Evolutionary conservation across 2,113 vertebrate species (phyloP).

Genomic region (Triplophysa dalaica): DNA sequence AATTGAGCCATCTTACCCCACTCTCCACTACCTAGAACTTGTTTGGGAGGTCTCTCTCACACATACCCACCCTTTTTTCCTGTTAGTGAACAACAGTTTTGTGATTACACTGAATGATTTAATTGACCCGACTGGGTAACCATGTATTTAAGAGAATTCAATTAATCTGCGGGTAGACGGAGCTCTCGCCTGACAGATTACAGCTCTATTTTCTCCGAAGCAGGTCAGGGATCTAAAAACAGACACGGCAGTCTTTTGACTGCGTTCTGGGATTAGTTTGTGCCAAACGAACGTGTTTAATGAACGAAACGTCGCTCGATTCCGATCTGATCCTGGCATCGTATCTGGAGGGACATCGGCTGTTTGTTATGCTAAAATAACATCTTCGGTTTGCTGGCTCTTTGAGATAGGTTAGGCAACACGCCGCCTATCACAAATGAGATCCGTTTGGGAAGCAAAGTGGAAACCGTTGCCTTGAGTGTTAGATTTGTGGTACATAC

Average conservation of each 20-base stretch:
- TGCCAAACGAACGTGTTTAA: conserved; percentile 38
- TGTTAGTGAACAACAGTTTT: conserved; percentile 62
- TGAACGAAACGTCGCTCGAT: conserved; percentile 40
- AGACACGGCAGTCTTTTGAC: conserved; percentile 53
- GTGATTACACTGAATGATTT: conserved; percentile 75
- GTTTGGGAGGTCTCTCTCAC: background rate
- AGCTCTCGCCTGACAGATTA: conserved; percentile 64
- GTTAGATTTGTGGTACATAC: conserved; percentile 7
- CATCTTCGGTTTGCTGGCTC: conserved; percentile 30
- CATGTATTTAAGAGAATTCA: conserved; percentile 65
- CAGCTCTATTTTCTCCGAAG: conserved; percentile 58
- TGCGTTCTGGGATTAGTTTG: conserved; percentile 41
- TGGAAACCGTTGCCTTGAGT: conserved; percentile 21
- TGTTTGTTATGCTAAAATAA: conserved; percentile 56
- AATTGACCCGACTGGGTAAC: conserved; percentile 73
- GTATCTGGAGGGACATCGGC: conserved; percentile 46
- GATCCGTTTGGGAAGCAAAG: conserved; percentile 40
- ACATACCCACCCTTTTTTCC: conserved; percentile 40
- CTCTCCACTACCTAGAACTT: background rate
- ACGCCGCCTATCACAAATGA: conserved; percentile 35
- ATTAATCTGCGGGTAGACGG: conserved; percentile 64
- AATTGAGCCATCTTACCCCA: background rate
- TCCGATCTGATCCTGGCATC: conserved; percentile 12
- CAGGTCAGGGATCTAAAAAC: conserved; percentile 59
- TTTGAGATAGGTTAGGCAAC: conserved; percentile 18